Base-by-base conservation (phyloP, 2,113 vertebrate genomes). In the Embiotoca jacksoni region DNA sequence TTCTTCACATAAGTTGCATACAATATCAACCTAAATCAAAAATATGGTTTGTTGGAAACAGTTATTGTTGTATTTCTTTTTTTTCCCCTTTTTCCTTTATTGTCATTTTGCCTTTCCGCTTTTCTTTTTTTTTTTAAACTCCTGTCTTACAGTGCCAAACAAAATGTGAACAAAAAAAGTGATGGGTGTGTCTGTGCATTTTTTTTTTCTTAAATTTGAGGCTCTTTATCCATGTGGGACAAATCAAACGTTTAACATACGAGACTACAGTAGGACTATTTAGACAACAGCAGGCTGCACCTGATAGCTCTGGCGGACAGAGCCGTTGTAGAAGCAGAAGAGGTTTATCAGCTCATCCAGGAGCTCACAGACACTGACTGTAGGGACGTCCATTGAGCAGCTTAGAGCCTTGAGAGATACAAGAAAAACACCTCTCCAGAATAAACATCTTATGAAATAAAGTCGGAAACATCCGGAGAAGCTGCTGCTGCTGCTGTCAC, bases 251-350 rank as follows among this genome's bases (percentile, higher is more conserved):
- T 23, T 23, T 23, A 23, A n/a, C 15, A n/a, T 3, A 46, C 7
- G 31, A 46, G 50, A 33, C 39, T 31, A 35, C 10, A n/a, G 33
- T 13, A 14, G 23, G 6, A 57, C 1, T 35, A 10, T 9, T 36
- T 36, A 30, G 16, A 55, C n/a, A 49, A 15, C 15, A 37, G 54
- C 52, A 30, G 10, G 58, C 33, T 5, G 14, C 90, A 99, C 98
- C 96, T 64, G 13, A 82, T 99, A 99, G 1, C 96, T 97, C 1
- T 37, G 81, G 4, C 86, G 89, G 47, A 96, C 90, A 0, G 96
- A 93, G 1, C 98, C 98, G 0, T 96, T 93, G 93, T 97, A 97
- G 92, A 99, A 99, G 65, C 92, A 91, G 75, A 98, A 99, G 61
- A 97, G 94, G 61, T 95, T 90, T 3, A 97, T 95, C 2, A 99